Evolutionary conservation across 2,113 vertebrate genomes (phyloP), one percentile per base, ranked within the genome.

Genomic region (human): DNA sequence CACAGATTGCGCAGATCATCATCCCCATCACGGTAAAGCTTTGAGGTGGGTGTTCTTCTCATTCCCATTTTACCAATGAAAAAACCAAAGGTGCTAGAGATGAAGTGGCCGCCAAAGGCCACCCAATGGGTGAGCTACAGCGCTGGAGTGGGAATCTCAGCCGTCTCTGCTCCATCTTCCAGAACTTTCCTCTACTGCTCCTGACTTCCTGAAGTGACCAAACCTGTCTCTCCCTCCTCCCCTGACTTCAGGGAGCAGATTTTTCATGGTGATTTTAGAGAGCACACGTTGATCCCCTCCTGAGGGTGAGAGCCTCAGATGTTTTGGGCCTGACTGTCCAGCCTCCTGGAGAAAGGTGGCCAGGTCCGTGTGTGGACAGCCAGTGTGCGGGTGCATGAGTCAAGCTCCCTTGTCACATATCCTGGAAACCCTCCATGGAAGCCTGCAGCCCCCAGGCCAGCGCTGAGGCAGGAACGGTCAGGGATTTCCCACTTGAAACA

Each of bases 401-500:
- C 22, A 25, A 12, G 40, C 32, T 52, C 52, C 59, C 83, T 83
- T 40, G 79, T 86, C 86, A 72, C 81, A 32, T 3, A 1, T 57
- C 55, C 80, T 27, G 23, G 96, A 72, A 72, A 52, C 48, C 70
- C 55, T 48, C 1, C 0, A 17, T 30, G 22, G 68, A 83, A 75
- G 85, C 80, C 92, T 70, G 45, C 40, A 89, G 87, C 64, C 87
- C 72, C 55, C 43, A 57, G 83, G 91, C 88, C n/a, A 80, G 88
- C 52, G 59, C 82, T 43, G 18, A 76, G 82, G 61, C 18, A 32
- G 68, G 76, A 75, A 27, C 40, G 27, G 9, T 32, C 90, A 55
- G 78, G 86, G 72, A 50, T 66, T 75, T 89, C 84, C 93, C 72
- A 57, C 55, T 85, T 52, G 72, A 50, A 82, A 70, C 72, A 59